phyloP scores from a whole-genome alignment of 1,140 invertebrate genomes.

The roundworm (Caenorhabditis elegans) region WBcel235 BX284605.5:7034001-7034500 shows the following conservation, averaged over 20 bases:
- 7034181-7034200: conserved; percentile 90
- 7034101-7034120: not conserved
- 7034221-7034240: conserved; percentile 90
- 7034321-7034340: conserved; percentile 58
- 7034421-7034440: conserved; percentile 36
- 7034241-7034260: conserved; percentile 83
- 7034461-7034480: conserved; percentile 14
- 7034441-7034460: conserved; percentile 38
- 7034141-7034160: conserved; percentile 90
- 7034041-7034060: not conserved
- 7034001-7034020: conserved; percentile 3
- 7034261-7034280: not conserved
- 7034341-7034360: conserved; percentile 56
- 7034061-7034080: not conserved
- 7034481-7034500: too few species aligned
- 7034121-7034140: conserved; percentile 89
- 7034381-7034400: conserved; percentile 51
- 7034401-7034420: conserved; percentile 53
- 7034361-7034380: conserved; percentile 45
- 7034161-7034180: conserved; percentile 91
- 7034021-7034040: not conserved
- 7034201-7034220: conserved; percentile 87
- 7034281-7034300: conserved; percentile 43
- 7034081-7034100: conserved; percentile 41
- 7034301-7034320: conserved; percentile 58